These are phyloP conservation scores for Phania funesta DNA, from an alignment of 2,888 invertebrate genomes.

Conservation along the genomic window DNA sequence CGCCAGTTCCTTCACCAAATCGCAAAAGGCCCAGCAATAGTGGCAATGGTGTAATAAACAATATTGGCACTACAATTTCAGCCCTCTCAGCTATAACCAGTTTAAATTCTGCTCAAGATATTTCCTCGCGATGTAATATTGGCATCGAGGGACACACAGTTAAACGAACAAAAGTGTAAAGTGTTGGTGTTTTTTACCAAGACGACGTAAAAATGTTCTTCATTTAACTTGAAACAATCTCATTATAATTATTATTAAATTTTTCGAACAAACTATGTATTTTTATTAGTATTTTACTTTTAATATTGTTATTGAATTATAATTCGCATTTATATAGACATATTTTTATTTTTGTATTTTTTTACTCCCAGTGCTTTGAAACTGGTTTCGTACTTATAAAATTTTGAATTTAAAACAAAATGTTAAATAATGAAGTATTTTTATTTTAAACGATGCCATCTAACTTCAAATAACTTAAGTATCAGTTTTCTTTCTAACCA, in stretches of 20 bases:
- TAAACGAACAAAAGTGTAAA: slow-evolving; percentile 78
- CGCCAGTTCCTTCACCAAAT: slow-evolving; percentile 83
- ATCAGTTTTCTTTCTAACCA: too few species aligned
- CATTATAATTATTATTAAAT: slow-evolving; percentile 5
- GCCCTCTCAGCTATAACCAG: slow-evolving; percentile 71
- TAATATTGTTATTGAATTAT: slow-evolving; percentile 57
- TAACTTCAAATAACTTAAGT: not conserved
- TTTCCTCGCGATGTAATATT: slow-evolving; percentile 78
- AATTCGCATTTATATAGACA: slow-evolving; percentile 24
- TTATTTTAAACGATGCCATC: not conserved
- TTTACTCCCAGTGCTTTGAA: slow-evolving; percentile 28
- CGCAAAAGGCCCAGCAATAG: slow-evolving; percentile 79
- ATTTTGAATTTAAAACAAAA: slow-evolving; percentile 12
- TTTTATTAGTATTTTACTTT: slow-evolving; percentile 58
- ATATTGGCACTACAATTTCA: slow-evolving; percentile 61
- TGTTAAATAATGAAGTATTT: slow-evolving; percentile 43
- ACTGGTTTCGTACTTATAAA: slow-evolving; percentile 53
- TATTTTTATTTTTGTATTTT: slow-evolving; percentile 22
- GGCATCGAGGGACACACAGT: slow-evolving; percentile 80
- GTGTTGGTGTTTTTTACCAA: not conserved
- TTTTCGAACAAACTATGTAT: slow-evolving; percentile 24
- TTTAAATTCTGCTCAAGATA: slow-evolving; percentile 73
- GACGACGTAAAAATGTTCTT: not conserved
- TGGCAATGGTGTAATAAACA: slow-evolving; percentile 62
- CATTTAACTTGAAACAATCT: slow-evolving; percentile 22